Evolutionary conservation across 2,888 invertebrate species (phyloP).

Genomic region (Drosophila paracracens): DNA sequence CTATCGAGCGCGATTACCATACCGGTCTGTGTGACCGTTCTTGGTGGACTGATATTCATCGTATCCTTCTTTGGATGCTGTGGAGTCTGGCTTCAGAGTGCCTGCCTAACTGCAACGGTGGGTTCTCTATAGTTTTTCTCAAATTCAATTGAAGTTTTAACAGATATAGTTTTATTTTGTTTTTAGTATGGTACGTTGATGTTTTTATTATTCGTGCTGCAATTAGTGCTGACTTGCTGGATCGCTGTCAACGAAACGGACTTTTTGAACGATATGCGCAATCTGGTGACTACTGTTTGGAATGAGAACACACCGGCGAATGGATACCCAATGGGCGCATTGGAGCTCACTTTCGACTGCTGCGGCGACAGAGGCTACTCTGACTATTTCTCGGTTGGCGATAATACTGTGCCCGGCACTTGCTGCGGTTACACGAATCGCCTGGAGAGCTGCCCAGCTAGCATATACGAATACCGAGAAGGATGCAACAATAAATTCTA

Average conservation of each 20-base stretch:
- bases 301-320: conserved; percentile 49
- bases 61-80: conserved; percentile 96
- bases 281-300: conserved; percentile 85
- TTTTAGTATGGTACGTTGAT: conserved; percentile 90
- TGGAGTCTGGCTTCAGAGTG: conserved; percentile 93
- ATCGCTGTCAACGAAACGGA: conserved; percentile 88
- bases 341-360: conserved; percentile 76
- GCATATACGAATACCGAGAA: conserved; percentile 28
- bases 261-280: conserved; percentile 86
- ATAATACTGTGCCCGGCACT: conserved; percentile 60
- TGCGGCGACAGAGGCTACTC: conserved; percentile 65
- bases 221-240: conserved; percentile 90
- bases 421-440: conserved; percentile 69
- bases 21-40: conserved; percentile 88
- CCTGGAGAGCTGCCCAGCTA: conserved; percentile 25
- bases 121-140: conserved; percentile 71
- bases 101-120: conserved; percentile 93
- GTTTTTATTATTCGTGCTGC: conserved; percentile 89
- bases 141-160: neutral
- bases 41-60: conserved; percentile 90
- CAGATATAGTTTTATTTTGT: neutral
- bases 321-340: conserved; percentile 74
- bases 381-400: conserved; percentile 38
- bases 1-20: conserved; percentile 86
- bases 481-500: conserved; percentile 79